Percentiles rank a stretch among this genome's conserved stretches.
phyloP scores from a whole-genome alignment of 2,113 vertebrate genomes.

The Oreochromis spilurus region DNA sequence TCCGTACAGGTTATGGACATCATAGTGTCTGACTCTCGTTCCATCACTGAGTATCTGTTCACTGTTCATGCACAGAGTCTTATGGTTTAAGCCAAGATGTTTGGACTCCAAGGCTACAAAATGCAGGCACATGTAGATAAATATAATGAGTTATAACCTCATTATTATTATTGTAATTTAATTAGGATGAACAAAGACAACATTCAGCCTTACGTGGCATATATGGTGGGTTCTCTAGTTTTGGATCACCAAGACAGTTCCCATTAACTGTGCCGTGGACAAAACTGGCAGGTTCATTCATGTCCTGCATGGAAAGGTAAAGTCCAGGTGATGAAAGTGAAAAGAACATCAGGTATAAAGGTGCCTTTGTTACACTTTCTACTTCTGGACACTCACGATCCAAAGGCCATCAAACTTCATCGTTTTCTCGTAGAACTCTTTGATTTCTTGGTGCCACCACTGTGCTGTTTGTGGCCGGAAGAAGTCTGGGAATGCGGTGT shows the following conservation, averaged over 20 bases:
- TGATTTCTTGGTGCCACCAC: constrained; percentile 86
- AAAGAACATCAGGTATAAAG: not conserved
- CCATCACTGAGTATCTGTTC: constrained; percentile 80
- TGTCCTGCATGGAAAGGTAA: constrained; percentile 78
- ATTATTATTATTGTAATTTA: not conserved
- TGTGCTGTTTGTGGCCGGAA: constrained; percentile 73
- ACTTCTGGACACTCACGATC: constrained; percentile 80
- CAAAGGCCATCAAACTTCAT: constrained; percentile 89
- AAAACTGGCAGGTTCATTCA: constrained; percentile 92
- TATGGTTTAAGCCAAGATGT: constrained; percentile 73
- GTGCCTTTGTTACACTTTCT: not conserved
- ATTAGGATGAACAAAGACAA: not conserved
- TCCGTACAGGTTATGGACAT: constrained; percentile 91
- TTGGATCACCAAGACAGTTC: constrained; percentile 52
- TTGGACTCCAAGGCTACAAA: constrained; percentile 74
- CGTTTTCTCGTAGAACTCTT: constrained; percentile 67
- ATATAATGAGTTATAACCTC: not conserved
- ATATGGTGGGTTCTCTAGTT: constrained; percentile 79
- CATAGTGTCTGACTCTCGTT: constrained; percentile 78
- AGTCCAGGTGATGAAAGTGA: not conserved
- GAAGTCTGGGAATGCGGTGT: constrained; percentile 87
- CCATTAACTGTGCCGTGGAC: constrained; percentile 79
- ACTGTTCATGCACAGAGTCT: constrained; percentile 88
- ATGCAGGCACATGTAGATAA: not conserved
- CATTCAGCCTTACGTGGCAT: constrained; percentile 81